Percentiles rank a stretch among this genome's conserved stretches.
These are phyloP conservation scores for Falco berigora DNA, from an alignment of 2,797 vertebrate species.

Conservation along the genomic window DNA sequence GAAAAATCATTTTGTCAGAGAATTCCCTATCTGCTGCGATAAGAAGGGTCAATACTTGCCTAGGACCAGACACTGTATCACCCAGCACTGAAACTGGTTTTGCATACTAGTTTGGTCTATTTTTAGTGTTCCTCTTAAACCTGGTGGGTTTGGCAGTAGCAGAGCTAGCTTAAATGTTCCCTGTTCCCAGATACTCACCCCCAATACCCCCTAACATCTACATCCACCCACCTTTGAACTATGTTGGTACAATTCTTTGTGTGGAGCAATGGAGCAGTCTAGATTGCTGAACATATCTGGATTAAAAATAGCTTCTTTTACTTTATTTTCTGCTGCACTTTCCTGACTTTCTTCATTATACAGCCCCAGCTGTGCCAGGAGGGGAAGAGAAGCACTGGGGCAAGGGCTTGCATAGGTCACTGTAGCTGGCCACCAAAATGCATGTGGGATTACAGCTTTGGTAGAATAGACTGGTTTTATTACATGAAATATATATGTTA, in stretches of 20 bases:
- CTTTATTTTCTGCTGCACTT: not conserved
- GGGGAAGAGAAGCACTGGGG: not conserved
- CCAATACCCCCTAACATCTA: rapidly evolving
- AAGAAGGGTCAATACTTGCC: not conserved
- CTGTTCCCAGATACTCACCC: not conserved
- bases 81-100: not conserved
- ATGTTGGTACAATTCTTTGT: not conserved
- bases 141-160: rapidly evolving
- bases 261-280: not conserved
- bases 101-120: not conserved
- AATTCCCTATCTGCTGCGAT: not conserved
- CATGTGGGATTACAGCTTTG: not conserved
- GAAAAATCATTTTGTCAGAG: not conserved
- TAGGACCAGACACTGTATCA: not conserved
- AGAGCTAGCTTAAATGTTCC: not conserved
- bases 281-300: not conserved
- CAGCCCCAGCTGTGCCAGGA: not conserved
- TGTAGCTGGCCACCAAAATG: not conserved
- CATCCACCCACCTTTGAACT: rapidly evolving
- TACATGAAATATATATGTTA: not conserved
- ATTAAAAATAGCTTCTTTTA: not conserved
- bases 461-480: not conserved
- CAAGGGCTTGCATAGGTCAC: not conserved
- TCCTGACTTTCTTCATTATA: not conserved
- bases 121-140: not conserved